These are phyloP conservation scores for Sialia sialis DNA, from an alignment of 2,113 vertebrate species.

Conservation along the genomic window DNA sequence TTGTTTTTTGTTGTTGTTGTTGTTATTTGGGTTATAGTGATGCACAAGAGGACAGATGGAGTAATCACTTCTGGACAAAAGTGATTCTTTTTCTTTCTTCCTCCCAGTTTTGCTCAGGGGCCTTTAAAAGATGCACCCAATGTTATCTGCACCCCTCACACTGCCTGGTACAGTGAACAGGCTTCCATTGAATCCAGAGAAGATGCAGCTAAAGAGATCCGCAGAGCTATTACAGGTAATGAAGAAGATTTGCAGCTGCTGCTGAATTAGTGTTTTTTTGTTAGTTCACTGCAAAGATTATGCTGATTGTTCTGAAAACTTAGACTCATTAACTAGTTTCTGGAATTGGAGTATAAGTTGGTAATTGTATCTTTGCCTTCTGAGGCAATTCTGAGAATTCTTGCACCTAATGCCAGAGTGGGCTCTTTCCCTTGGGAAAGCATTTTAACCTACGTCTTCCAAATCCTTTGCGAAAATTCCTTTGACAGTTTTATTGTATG, in stretches of 20 bases:
- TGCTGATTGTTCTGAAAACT: not conserved
- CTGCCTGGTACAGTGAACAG: constrained; percentile 91
- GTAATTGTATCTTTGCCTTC: not conserved
- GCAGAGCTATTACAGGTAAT: constrained; percentile 87
- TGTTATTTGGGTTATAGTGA: not conserved
- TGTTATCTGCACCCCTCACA: constrained; percentile 88
- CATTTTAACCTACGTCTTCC: not conserved
- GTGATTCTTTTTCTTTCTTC: no score
- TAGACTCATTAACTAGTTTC: not conserved
- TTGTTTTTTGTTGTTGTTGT: not conserved
- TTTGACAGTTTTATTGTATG: not conserved
- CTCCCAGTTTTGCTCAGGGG: constrained; percentile 82
- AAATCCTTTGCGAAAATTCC: not conserved
- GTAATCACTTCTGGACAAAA: not conserved
- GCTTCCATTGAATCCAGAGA: constrained; percentile 88
- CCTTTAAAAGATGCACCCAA: constrained; percentile 89
- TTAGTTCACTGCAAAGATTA: not conserved
- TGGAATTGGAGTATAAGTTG: not conserved
- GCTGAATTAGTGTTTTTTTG: not conserved
- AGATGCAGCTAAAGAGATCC: constrained; percentile 87
- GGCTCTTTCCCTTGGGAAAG: not conserved
- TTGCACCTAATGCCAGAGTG: not conserved
- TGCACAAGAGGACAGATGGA: not conserved
- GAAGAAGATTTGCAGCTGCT: not conserved
- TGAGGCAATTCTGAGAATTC: not conserved